Conservation (phyloP, 2,113 vertebrate species). For the Ciconia maguari region DNA sequence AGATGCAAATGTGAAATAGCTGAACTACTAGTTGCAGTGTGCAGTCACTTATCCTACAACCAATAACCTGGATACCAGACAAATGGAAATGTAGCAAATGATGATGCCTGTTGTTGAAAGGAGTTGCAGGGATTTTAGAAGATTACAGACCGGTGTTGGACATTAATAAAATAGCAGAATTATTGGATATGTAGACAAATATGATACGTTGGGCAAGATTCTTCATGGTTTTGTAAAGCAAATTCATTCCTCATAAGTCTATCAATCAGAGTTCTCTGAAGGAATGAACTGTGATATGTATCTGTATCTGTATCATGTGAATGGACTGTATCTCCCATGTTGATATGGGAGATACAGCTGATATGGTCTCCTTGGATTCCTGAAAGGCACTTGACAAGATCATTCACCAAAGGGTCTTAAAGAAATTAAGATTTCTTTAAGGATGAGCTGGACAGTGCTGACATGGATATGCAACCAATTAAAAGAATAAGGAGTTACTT, state of each 20-base stretch:
- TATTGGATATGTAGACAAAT: not conserved
- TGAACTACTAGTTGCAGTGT: not conserved
- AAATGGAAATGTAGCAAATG: not conserved
- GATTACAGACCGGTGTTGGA: not conserved
- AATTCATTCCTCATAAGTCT: not conserved
- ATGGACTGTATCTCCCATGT: no score
- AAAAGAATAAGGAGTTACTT: not conserved
- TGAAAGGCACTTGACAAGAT: not conserved
- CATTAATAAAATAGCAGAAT: not conserved
- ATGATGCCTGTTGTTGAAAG: not conserved
- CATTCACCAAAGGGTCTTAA: not conserved
- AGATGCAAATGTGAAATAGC: not conserved
- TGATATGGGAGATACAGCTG: not conserved
- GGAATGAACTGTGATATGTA: not conserved
- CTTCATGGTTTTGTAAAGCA: not conserved
- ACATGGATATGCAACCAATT: not conserved
- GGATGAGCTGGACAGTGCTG: not conserved
- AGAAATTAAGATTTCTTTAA: not conserved
- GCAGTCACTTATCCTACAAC: not conserved
- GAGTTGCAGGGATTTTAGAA: not conserved
- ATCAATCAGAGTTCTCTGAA: not conserved
- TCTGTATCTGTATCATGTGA: no score
- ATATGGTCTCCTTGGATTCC: not conserved
- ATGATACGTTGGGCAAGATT: not conserved
- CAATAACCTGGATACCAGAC: not conserved